phyloP scores from a whole-genome alignment of 2,113 vertebrate species.

The Orientallactaga bullata region DNA sequence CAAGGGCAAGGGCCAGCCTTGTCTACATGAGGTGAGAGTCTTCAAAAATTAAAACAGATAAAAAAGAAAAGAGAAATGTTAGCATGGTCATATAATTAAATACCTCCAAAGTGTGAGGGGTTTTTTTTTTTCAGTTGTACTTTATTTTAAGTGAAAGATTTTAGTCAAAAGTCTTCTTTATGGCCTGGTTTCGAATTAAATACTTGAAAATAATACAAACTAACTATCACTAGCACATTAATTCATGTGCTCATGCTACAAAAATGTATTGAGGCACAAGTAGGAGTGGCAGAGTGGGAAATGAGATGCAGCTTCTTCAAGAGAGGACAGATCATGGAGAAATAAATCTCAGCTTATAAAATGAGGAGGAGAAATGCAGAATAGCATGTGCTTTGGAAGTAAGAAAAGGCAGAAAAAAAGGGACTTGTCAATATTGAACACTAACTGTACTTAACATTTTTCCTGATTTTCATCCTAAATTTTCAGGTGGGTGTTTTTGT shows the following conservation, averaged over 20 bases:
- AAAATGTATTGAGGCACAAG: neutral
- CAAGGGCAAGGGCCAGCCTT: neutral
- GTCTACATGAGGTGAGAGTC: neutral
- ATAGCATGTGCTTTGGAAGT: neutral
- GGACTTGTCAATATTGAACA: neutral
- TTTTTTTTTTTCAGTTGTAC: neutral
- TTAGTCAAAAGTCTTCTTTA: neutral
- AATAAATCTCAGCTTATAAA: slow-evolving; percentile 4
- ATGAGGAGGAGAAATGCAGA: neutral
- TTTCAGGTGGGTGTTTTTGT: neutral
- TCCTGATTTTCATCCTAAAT: slow-evolving; percentile 22
- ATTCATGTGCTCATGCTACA: neutral
- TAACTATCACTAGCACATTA: neutral
- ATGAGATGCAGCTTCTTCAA: neutral
- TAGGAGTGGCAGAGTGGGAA: neutral
- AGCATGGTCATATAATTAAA: neutral
- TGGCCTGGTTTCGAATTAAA: slow-evolving; percentile 8
- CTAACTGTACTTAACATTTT: neutral
- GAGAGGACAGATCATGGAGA: neutral
- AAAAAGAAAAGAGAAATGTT: no score
- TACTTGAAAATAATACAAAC: neutral
- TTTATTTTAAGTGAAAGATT: slow-evolving; percentile 53
- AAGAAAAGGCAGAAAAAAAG: neutral
- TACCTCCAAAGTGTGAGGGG: neutral
- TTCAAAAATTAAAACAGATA: no score